Evolutionary conservation across 2,113 vertebrate genomes (phyloP).

Genomic region (Campylomormyrus numenius): DNA sequence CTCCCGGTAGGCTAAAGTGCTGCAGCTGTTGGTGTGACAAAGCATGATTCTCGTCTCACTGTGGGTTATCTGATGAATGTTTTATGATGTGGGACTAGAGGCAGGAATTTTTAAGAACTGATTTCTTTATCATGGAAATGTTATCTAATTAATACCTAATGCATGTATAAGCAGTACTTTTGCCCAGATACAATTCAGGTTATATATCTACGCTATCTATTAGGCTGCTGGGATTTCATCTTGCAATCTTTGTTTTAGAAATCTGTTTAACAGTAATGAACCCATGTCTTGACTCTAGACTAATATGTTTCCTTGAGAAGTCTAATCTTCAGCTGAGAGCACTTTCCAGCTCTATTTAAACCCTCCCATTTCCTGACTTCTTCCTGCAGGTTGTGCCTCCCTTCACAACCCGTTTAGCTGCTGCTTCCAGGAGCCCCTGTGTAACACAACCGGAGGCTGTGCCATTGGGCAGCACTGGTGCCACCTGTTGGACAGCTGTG

Average conservation of each 20-base stretch:
- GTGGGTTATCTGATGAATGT: background rate
- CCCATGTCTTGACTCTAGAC: background rate
- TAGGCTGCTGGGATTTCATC: background rate
- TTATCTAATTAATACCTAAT: background rate
- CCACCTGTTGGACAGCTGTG: conserved; percentile 58
- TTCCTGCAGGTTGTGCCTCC: conserved; percentile 53
- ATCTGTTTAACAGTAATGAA: background rate
- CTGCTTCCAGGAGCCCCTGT: conserved; percentile 55
- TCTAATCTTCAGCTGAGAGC: background rate
- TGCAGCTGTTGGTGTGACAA: background rate
- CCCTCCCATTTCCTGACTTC: background rate
- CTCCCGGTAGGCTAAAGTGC: conserved; percentile 52
- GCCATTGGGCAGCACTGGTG: conserved; percentile 62
- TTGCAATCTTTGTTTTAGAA: background rate
- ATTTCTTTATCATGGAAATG: background rate
- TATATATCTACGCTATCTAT: background rate
- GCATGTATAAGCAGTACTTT: background rate
- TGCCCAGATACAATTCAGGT: background rate
- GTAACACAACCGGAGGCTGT: conserved; percentile 69
- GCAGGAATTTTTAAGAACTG: background rate
- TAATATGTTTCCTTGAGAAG: background rate
- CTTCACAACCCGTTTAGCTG: conserved; percentile 62
- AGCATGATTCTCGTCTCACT: background rate
- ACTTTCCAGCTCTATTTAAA: background rate
- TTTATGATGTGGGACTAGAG: background rate